Base-by-base conservation (phyloP, 2,888 invertebrate genomes). In the Keiferia lycopersicella region DNA sequence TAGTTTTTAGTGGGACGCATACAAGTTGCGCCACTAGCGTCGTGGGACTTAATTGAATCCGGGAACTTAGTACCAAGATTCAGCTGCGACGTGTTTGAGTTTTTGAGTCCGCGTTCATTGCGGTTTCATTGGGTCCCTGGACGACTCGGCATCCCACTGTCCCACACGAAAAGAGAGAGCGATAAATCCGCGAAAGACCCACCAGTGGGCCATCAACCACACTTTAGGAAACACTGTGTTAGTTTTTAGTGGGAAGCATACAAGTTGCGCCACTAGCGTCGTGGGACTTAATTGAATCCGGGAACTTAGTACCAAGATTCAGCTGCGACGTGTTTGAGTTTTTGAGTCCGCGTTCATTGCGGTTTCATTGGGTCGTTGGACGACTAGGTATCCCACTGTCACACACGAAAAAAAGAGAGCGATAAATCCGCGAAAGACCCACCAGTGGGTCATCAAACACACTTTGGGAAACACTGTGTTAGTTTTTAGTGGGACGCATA, bases 301-400 rank as follows among this genome's bases (percentile, higher is more conserved):
- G 26, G 61, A 58, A 38, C 61, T 64, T 38, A 51, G 63, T 34
- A 62, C 20, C 61, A 58, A 62, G 57, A 62, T 64, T 61, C 48
- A 22, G 61, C 53, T 39, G 45, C n/a, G 16, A 53, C 56, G 64
- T 61, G 64, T 64, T 61, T 64, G 64, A 60, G 51, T 64, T 64
- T 63, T 59, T 63, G 50, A 63, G 38, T n/a, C 51, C 8, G 20
- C 20, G 39, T n/a, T n/a, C n/a, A n/a, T n/a, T 18, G 45, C n/a
- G 22, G 26, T 60, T 48, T 45, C n/a, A 45, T 41, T 61, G 26
- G n/a, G n/a, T n/a, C n/a, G n/a, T n/a, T n/a, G n/a, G n/a, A n/a
- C n/a, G n/a, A n/a, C n/a, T n/a, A n/a, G n/a, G n/a, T n/a, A n/a
- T n/a, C n/a, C n/a, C n/a, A n/a, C n/a, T n/a, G n/a, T n/a, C n/a